Base-by-base conservation (phyloP, 2,113 vertebrate genomes). In the Platichthys flesus region DNA sequence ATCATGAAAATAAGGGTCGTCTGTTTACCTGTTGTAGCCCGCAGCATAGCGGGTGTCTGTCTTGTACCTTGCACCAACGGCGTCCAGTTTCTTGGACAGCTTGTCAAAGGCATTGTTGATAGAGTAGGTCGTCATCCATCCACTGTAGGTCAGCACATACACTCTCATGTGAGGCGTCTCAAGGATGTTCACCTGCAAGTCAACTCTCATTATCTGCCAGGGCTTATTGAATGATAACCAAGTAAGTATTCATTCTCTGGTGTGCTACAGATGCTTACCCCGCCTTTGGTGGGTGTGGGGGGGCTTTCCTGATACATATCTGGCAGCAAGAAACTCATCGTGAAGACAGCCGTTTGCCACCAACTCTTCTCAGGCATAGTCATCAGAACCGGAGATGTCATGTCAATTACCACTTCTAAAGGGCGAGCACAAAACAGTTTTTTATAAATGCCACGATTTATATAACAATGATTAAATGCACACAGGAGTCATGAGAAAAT, bases 271-370 rank as follows among this genome's bases (percentile, higher is more conserved):
- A 20, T 5, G 20, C 71, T 77, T 72, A 93, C 94, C 9, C 76
- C 60, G 0, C 9, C 0, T 45, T 93, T 57, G 9, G 54, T 90
- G 3, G 94, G 92, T 18, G 49, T 40, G 0, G 93, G 93, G 14
- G 94, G 89, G 3, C 79, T 68, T 1, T 4, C 2, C 76, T 95
- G 93, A 81, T 84, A 67, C 21, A 76, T 79, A 5, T 67, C 28
- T 3, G 94, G 93, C 58, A 95, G 85, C 82, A 94, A 37, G 78
- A 95, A 95, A 71, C 91, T 92, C 74, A 94, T 59, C 1, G 66
- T 85, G 67, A 83, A 94, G 2, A 14, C 31, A 0, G 51, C 26
- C 0, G 0, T 35, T 54, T 84, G 5, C 70, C 42, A 88, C 9
- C 82, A 58, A 0, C 0, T 28, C 21, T 15, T 77, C 3, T 78